These are phyloP conservation scores for Dendronephthya gigantea DNA, from an alignment of 64 coral and sea anemone genomes.

Conservation along the genomic window DNA sequence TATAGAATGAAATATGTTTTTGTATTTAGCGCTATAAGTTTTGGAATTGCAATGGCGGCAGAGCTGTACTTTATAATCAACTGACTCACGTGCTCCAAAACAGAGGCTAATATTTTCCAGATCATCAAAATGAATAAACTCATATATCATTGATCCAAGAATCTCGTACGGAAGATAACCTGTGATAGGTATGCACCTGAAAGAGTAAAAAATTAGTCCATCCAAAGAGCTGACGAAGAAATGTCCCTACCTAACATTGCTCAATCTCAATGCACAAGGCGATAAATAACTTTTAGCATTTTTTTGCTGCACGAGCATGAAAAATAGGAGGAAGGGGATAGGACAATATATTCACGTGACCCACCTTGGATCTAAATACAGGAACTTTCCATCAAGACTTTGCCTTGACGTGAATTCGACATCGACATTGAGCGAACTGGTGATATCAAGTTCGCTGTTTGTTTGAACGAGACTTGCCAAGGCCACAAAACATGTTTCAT, in stretches of 20 bases:
- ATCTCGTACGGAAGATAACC: slow-evolving; percentile 87
- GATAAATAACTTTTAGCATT: too few relatives aligned
- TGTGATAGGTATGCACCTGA: slow-evolving; percentile 64
- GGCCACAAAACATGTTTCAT: not conserved
- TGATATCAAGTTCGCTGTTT: not conserved
- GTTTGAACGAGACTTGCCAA: not conserved
- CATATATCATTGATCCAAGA: slow-evolving; percentile 66
- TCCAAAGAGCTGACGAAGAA: too few relatives aligned
- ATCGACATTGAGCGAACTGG: not conserved
- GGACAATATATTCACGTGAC: not conserved
- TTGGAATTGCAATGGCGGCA: too few relatives aligned
- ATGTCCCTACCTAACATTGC: too few relatives aligned
- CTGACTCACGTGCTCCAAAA: slow-evolving; percentile 65
- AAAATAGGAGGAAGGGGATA: too few relatives aligned
- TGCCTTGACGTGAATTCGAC: slow-evolving; percentile 48
- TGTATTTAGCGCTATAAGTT: too few relatives aligned
- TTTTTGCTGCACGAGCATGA: too few relatives aligned
- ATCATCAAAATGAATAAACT: slow-evolving; percentile 75
- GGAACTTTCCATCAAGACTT: slow-evolving; percentile 65
- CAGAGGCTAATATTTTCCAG: slow-evolving; percentile 38
- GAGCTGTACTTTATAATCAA: too few relatives aligned
- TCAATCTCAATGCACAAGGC: too few relatives aligned
- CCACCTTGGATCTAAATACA: slow-evolving; percentile 62
- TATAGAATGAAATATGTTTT: too few relatives aligned
- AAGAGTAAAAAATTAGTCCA: too few relatives aligned